These are phyloP conservation scores for Himalopsyche kuldschensis DNA, from an alignment of 2,888 invertebrate species.

Conservation along the genomic window DNA sequence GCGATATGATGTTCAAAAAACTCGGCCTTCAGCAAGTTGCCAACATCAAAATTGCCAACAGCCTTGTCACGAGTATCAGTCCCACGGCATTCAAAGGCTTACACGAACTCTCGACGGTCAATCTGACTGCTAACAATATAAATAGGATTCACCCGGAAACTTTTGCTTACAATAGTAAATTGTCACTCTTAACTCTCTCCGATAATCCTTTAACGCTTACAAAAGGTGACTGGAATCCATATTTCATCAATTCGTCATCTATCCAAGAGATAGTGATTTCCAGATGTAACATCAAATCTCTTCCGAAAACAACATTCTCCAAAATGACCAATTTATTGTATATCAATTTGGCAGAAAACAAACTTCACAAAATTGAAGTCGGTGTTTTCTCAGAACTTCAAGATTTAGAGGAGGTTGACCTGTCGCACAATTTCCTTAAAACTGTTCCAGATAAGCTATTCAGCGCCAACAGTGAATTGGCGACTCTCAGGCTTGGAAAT, in stretches of 20 bases:
- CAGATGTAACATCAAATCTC: conserved; percentile 66
- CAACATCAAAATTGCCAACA: conserved; percentile 70
- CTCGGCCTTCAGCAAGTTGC: conserved; percentile 67
- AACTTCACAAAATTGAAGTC: conserved; percentile 62
- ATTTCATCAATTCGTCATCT: conserved; percentile 62
- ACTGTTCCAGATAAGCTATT: conserved; percentile 67
- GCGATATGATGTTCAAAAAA: conserved; percentile 63
- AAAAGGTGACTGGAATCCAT: conserved; percentile 46
- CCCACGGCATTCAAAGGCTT: conserved; percentile 71
- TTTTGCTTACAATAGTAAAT: conserved; percentile 67
- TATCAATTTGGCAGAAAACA: conserved; percentile 70
- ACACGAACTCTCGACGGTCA: conserved; percentile 67
- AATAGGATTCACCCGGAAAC: conserved; percentile 69
- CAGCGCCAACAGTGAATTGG: conserved; percentile 65
- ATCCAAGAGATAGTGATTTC: conserved; percentile 74
- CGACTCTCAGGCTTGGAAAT: conserved; percentile 69
- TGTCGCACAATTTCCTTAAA: conserved; percentile 70
- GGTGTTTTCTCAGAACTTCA: conserved; percentile 64
- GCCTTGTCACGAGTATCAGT: conserved; percentile 67
- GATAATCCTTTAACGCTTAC: conserved; percentile 63
- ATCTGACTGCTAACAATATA: conserved; percentile 69
- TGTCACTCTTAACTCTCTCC: conserved; percentile 67
- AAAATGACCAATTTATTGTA: conserved; percentile 68
- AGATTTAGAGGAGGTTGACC: conserved; percentile 70
- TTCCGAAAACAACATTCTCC: conserved; percentile 66